Evolutionary conservation across 2,888 invertebrate species (phyloP).

Genomic region (Gryllus longicercus): DNA sequence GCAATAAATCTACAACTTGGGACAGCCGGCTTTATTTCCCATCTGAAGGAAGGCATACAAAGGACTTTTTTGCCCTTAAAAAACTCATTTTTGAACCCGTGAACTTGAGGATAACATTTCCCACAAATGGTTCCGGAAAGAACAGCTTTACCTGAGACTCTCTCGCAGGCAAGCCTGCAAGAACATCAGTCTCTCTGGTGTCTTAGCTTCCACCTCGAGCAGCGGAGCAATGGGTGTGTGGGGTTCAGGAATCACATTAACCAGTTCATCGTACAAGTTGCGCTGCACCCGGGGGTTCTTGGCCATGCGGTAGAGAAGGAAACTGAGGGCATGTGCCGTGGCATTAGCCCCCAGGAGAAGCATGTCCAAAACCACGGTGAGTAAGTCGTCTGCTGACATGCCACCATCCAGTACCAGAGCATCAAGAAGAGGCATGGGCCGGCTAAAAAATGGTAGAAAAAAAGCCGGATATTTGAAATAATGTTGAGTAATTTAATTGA

Average conservation of each 20-base stretch:
- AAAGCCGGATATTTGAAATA: too few relatives aligned
- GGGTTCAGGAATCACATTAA: constrained; percentile 25
- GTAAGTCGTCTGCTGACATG: constrained; percentile 58
- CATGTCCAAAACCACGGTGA: constrained; percentile 63
- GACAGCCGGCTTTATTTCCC: too few relatives aligned
- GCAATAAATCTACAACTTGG: too few relatives aligned
- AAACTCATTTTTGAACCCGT: too few relatives aligned
- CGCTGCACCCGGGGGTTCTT: constrained; percentile 62
- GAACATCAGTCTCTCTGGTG: background rate
- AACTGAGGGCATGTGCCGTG: constrained; percentile 60
- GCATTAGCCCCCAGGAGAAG: constrained; percentile 64
- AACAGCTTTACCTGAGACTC: background rate
- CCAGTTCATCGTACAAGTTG: constrained; percentile 59
- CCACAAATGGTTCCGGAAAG: too few relatives aligned
- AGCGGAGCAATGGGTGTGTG: background rate
- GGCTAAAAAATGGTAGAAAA: background rate
- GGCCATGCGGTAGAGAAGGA: constrained; percentile 64
- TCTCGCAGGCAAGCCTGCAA: background rate
- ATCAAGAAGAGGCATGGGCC: constrained; percentile 51
- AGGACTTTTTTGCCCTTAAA: too few relatives aligned
- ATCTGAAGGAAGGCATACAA: too few relatives aligned
- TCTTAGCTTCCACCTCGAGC: background rate
- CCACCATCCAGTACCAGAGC: constrained; percentile 55
- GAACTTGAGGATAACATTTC: too few relatives aligned
- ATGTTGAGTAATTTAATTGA: too few relatives aligned